Evolutionary conservation across 2,113 vertebrate species (phyloP).

Genomic region (Phocoena sinus): DNA sequence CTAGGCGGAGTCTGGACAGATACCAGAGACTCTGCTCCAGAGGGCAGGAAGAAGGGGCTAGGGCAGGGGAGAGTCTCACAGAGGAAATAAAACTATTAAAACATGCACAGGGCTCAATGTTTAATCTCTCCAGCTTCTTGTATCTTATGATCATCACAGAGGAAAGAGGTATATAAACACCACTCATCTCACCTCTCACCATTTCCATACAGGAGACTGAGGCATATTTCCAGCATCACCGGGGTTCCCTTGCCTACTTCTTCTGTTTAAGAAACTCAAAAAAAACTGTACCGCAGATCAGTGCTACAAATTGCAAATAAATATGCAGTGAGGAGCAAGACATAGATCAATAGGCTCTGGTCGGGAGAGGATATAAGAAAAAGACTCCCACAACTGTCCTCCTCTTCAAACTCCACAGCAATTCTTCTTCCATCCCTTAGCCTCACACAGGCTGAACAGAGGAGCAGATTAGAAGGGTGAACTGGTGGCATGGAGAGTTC

Average conservation of each 20-base stretch:
- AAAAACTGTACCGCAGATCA: background rate
- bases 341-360: background rate
- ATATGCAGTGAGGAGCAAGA: background rate
- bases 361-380: background rate
- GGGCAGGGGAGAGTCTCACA: background rate
- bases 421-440: background rate
- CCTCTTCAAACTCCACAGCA: background rate
- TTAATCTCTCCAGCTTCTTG: slow-evolving; percentile 63
- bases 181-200: background rate
- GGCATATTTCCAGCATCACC: background rate
- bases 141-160: background rate
- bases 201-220: background rate
- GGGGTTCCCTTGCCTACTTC: slow-evolving; percentile 15
- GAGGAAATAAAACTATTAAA: slow-evolving; percentile 67
- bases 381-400: background rate
- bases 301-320: slow-evolving; percentile 24
- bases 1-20: background rate
- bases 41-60: background rate
- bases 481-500: background rate
- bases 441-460: background rate
- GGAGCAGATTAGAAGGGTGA: background rate
- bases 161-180: background rate
- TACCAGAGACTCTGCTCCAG: background rate
- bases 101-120: slow-evolving; percentile 51
- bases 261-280: slow-evolving; percentile 17